A percentile compares a stretch with the other conserved stretches of the same genome.
Evolutionary conservation across 2,113 vertebrate genomes (phyloP).

Genomic region (Brachypodius melanocephalos): DNA sequence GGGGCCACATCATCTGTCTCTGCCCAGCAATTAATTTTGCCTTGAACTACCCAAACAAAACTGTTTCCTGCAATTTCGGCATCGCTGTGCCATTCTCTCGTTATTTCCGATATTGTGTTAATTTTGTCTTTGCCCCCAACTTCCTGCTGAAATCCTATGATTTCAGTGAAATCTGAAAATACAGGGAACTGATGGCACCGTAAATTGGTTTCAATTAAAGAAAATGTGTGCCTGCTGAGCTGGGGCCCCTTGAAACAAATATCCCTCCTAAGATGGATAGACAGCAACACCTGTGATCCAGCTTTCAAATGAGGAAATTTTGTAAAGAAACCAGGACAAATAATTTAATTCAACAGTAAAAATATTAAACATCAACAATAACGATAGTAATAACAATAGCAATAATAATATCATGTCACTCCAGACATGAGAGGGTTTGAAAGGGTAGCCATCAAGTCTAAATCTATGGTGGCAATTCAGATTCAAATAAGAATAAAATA

Average conservation of each 20-base stretch:
- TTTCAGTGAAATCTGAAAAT: neutral
- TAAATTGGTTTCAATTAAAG: neutral
- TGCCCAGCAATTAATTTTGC: neutral
- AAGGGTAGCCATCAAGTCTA: neutral
- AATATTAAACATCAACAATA: neutral
- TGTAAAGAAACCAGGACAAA: neutral
- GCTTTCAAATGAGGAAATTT: neutral
- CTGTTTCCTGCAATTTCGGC: neutral
- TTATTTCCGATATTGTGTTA: neutral
- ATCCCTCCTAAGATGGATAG: neutral
- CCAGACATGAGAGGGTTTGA: neutral
- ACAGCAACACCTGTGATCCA: neutral
- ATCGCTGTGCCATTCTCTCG: neutral
- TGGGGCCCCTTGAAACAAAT: neutral
- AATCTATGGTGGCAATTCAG: neutral
- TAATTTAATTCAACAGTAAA: neutral
- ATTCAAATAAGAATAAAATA: neutral
- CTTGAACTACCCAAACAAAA: neutral
- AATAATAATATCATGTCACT: neutral
- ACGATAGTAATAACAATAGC: accelerated
- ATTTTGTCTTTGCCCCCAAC: neutral
- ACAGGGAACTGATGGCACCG: neutral
- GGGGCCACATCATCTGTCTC: neutral
- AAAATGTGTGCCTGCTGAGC: neutral
- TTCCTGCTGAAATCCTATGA: neutral